Percentiles rank a stretch among this genome's conserved stretches.
These are phyloP conservation scores for Ostrea denselamellosa DNA, from an alignment of 1,140 invertebrate genomes.

Conservation along the genomic window DNA sequence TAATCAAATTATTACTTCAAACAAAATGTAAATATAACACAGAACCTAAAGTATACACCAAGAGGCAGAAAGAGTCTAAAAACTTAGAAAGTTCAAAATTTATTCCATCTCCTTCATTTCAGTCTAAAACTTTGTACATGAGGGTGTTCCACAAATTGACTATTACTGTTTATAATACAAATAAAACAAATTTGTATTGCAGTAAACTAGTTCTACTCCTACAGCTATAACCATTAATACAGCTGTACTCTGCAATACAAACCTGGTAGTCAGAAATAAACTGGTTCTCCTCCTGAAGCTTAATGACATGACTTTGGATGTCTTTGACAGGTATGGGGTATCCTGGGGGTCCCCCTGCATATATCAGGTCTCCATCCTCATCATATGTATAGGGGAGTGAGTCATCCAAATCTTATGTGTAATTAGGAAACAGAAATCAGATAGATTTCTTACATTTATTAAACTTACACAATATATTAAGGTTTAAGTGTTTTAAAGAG, in stretches of 20 bases:
- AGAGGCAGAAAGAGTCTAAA: neutral
- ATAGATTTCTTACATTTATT: neutral
- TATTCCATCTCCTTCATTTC: no score
- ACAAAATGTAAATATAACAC: no score
- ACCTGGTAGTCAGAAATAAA: constrained; percentile 48
- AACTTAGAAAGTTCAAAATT: no score
- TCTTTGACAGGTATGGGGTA: constrained; percentile 45
- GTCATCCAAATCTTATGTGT: neutral
- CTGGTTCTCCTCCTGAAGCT: constrained; percentile 43
- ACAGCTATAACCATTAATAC: neutral
- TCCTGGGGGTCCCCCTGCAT: neutral
- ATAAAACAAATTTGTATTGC: no score
- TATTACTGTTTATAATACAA: no score
- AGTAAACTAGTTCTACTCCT: neutral
- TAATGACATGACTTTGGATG: constrained; percentile 22
- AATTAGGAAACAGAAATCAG: neutral
- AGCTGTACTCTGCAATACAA: neutral
- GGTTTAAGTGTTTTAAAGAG: neutral
- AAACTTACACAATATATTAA: neutral
- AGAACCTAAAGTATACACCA: no score
- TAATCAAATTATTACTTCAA: no score
- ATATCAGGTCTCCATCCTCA: constrained; percentile 32
- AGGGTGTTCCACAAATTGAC: no score
- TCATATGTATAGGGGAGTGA: constrained; percentile 22
- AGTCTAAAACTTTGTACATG: no score